Base-by-base conservation (phyloP, 2,113 vertebrate genomes). In the Cnemophilus loriae region DNA sequence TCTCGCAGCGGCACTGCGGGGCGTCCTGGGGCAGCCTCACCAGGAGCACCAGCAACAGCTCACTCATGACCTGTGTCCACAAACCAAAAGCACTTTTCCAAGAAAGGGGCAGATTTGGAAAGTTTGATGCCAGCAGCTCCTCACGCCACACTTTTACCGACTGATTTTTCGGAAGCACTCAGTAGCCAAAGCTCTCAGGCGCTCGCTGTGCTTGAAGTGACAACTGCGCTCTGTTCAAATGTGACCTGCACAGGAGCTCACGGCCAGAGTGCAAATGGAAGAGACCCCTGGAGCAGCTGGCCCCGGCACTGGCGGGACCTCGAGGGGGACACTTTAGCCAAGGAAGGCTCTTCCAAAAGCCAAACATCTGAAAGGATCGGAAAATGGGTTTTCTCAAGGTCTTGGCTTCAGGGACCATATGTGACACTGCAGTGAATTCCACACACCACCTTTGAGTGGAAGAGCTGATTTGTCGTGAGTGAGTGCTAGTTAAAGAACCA, bases 121-220 rank as follows among this genome's bases (percentile, higher is more conserved):
- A 13, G 63, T 22, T 8, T 53, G 79, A 68, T 0, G 4, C 37
- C 39, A 64, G 55, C 50, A 81, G 52, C 37, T 86, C 46, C 64
- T 77, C n/a, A 15, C 0, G 7, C 20, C 53, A 46, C 21, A 10
- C 35, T 33, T 70, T 13, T 1, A 57, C 0, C 0, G 7, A 57
- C 12, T 1, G 1, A 13, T 24, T 30, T 32, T 70, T 42, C n/a
- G 19, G 61, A 32, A 67, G 55, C 16, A 26, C 22, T 30, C 7
- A 8, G 53, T 3, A 67, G 65, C 19, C 71, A 41, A 65, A 82
- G 61, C 33, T 41, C 37, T 61, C 11, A 32, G n/a, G 37, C 3
- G 5, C 41, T 68, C 1, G 0, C 41, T 16, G 3, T 8, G 46
- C 68, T 37, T 10, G 3, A 24, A 32, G 71, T 26, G 76, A 60